phyloP scores from a whole-genome alignment of 2,888 invertebrate species.

The Papilio elwesi region DNA sequence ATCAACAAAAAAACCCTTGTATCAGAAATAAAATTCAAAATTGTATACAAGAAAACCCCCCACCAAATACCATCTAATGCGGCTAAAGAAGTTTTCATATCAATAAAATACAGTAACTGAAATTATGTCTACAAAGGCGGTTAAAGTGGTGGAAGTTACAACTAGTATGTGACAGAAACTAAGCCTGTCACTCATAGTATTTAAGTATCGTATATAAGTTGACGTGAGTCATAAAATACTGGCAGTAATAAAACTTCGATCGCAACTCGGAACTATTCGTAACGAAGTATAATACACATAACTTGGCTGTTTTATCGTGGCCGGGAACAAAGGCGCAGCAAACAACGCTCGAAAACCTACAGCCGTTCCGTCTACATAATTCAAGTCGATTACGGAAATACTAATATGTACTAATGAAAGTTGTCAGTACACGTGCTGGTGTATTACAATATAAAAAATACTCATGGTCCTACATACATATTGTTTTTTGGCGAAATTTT shows the following conservation, averaged over 20 bases:
- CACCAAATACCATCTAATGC: no score
- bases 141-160: no score
- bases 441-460: background rate
- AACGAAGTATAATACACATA: constrained; percentile 60
- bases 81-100: no score
- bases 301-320: constrained; percentile 60
- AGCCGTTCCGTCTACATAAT: constrained; percentile 7
- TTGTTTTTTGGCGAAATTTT: no score
- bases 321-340: constrained; percentile 54
- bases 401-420: constrained; percentile 53
- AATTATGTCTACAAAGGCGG: no score
- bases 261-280: constrained; percentile 60
- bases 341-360: constrained; percentile 45
- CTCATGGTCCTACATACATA: background rate
- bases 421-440: background rate
- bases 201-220: constrained; percentile 43
- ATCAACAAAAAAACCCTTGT: no score
- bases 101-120: no score
- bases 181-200: constrained; percentile 1
- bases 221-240: constrained; percentile 60
- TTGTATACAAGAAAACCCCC: no score
- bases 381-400: constrained; percentile 40
- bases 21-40: no score
- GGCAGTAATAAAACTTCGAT: constrained; percentile 53
- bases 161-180: no score